Evolutionary conservation across 2,888 invertebrate genomes (phyloP), one percentile per base, ranked within the genome.

Genomic region (Dioctria rufipes): DNA sequence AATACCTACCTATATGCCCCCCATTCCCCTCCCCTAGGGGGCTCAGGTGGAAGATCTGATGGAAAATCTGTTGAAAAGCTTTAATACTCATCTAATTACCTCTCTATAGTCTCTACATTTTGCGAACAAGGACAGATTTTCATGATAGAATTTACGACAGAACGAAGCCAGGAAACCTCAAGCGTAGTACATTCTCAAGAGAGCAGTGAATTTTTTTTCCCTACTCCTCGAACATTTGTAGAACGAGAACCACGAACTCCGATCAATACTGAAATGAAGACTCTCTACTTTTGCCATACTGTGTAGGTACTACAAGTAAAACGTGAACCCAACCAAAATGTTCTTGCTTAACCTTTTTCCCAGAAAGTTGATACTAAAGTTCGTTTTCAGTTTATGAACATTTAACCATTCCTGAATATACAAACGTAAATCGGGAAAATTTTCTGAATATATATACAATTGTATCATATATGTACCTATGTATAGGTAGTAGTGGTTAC

Each of bases 61-160:
- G 65, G 42, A 65, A 65, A 65, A 65, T 37, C 11, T 40, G 65
- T 65, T 67, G 43, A 67, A 46, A 67, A n/a, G 46, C 67, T 67
- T 67, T 46, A 67, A 67, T 49, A 8, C 13, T 25, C 67, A 67
- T 67, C 67, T 67, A 67, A 67, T 67, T 67, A 67, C 67, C 25
- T 13, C 25, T 25, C 25, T 25, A 25, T 25, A 25, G 25, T 25
- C 25, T 25, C 49, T n/a, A 67, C 25, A 67, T 67, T 25, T 67
- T 67, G 42, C 46, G 46, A 3, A 49, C 42, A 67, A 13, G 67
- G 25, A 46, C 67, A 67, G 42, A 13, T 25, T 25, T n/a, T 43
- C 66, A 43, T 42, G 13, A n/a, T n/a, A 43, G 66, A 67, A 37
- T 67, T 67, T 46, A 67, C 13, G 8, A 67, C 5, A 25, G 2